Base-by-base conservation (phyloP, 2,797 vertebrate genomes). In the Takifugu rubripes region DNA sequence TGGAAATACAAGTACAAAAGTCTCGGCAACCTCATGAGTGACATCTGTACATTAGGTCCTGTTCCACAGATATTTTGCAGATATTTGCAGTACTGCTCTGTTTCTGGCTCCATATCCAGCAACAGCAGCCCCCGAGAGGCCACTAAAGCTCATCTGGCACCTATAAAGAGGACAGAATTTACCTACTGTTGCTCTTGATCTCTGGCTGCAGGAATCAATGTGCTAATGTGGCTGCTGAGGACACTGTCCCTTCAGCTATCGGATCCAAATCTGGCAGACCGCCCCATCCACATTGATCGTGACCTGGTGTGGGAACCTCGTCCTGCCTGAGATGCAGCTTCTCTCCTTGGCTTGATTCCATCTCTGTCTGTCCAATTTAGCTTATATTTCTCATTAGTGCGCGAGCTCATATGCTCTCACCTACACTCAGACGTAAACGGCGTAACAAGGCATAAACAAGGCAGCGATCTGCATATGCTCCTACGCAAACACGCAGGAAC, bases 201-300 rank as follows among this genome's bases (percentile, higher is more conserved):
- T 52, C 57, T 6, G 26, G 31, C 25, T 26, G 64, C 75, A 49
- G 52, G 58, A 72, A 86, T 88, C 79, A 54, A 87, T 88, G 68
- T 53, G 54, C 70, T 82, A 86, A 90, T 88, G 82, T 68, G 72
- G 64, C 66, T 73, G 51, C 64, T 76, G 71, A 79, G 54, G 72
- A 72, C 65, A 44, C 59, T 48, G 55, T 64, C 56, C 43, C 54
- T 78, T 64, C 63, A 77, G 61, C 66, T 57, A 64, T 73, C 0
- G 5, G 55, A 80, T 61, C 66, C 53, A 62, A 59, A 76, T 61
- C 73, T 76, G 70, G 77, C 72, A 68, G 61, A 68, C 52, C 62
- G 26, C 51, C 64, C 58, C 54, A 49, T 48, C 8, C 55, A 4
- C 62, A 82, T 78, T 12, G 77, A 84, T 77, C 54, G 3, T 25